Evolutionary conservation across 2,797 vertebrate species (phyloP), one percentile per base, ranked within the genome.

Genomic region (Malacoraja senta): DNA sequence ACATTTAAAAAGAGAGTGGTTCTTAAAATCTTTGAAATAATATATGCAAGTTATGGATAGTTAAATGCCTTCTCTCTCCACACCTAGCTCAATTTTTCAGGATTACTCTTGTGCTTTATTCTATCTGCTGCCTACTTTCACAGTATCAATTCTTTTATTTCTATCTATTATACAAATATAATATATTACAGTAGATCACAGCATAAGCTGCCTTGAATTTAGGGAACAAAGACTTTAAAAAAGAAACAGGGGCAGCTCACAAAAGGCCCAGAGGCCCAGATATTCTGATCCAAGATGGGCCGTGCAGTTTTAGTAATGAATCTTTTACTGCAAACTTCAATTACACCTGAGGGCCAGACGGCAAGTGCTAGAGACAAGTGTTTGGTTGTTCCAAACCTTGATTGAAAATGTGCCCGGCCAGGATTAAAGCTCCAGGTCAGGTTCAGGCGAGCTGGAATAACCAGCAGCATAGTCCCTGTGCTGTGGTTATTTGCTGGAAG

Each of bases 81-180:
- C 8, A 19, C 15, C 29, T 26, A 8, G 19, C 13, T n/a, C n/a
- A n/a, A n/a, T n/a, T n/a, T n/a, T n/a, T n/a, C n/a, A 29, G 81
- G 7, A 86, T 86, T 88, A 65, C n/a, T 88, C 8, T 19, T 65
- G 83, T 74, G 35, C 38, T 74, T 91, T 44, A 7, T 53, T 6
- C 12, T 86, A 9, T 17, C 19, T 44, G 2, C 26, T 17, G 12
- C 21, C 74, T 92, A 76, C 53, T 92, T 92, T 92, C 21, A 38
- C 21, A 74, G 71, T 53, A 76, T 9, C 1, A 29, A 7, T 91
- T 74, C 24, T 92, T 91, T 91, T 91, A 91, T 92, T 92, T 74
- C 24, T 53, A 92, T 53, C 38, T 26, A 92, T 92, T 74, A 53
- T 53, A 74, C 44, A 53, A 53, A 53, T 53, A 7, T 53, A 53